Evolutionary conservation across 2,888 invertebrate species (phyloP), one percentile per base, ranked within the genome.

Genomic region (Galerucella nymphaeae): DNA sequence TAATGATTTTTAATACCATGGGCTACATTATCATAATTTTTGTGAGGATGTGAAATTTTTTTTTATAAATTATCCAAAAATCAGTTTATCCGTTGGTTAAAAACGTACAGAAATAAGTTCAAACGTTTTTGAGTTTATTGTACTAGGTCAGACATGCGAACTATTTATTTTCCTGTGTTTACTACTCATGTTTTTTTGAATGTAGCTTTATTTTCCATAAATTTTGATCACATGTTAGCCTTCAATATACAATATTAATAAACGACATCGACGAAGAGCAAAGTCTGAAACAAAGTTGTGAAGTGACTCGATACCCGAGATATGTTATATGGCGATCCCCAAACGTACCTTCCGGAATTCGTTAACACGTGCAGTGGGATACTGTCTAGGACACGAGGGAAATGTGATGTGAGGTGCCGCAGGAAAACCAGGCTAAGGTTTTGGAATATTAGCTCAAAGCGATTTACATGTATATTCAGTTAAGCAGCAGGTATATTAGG

Each of bases 401-500:
- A 77, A 77, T 75, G 74, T 67, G 72, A 70, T 66, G 77, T 75
- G 70, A 74, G 73, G 70, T 73, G 78, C 71, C 75, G 74, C 69
- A 74, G 75, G 77, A 77, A 70, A 74, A 71, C 73, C 41, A 67
- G 58, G 73, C 68, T 64, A 62, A 50, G 76, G 75, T 77, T 77
- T 72, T 14, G 67, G 76, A 77, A 73, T 78, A 80, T 80, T 77
- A 80, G 80, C 78, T 77, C 69, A 76, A 73, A 76, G 74, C 81
- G 79, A 84, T 83, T 83, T 83, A 81, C 82, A 83, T 83, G 81
- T 83, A 81, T 84, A 84, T 84, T 84, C 83, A 84, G 84, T 85
- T 85, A 84, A 82, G 81, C 79, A 30, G 77, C 83, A 84, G 83
- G 83, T 83, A 84, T 85, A 85, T 85, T 85, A 82, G 83, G 82